Percentiles rank a stretch among this genome's conserved stretches.
These are phyloP conservation scores for Heliconius himera DNA, from an alignment of 1,140 invertebrate genomes.

Conservation along the genomic window DNA sequence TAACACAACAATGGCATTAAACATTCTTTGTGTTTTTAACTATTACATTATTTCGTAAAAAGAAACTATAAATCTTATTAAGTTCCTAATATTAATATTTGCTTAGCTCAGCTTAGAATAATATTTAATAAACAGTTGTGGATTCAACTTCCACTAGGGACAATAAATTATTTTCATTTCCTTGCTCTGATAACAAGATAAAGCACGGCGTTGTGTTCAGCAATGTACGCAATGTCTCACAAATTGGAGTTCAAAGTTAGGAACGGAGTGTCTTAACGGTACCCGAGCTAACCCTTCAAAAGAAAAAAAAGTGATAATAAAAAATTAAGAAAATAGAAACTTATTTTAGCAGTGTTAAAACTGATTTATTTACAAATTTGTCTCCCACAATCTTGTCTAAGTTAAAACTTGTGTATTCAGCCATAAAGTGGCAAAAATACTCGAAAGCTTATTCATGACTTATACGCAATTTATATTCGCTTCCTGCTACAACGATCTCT, in stretches of 20 bases:
- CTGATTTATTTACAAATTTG: slow-evolving; percentile 18
- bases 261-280: no score
- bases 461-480: slow-evolving; percentile 70
- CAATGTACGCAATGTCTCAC: no score
- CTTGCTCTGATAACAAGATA: no score
- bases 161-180: no score
- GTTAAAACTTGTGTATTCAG: slow-evolving; percentile 32
- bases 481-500: slow-evolving; percentile 55
- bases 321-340: neutral
- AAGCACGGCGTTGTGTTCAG: no score
- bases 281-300: no score
- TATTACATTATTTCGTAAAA: neutral
- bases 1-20: neutral
- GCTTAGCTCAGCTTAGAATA: neutral
- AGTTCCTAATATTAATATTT: neutral
- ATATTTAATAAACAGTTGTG: no score
- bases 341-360: neutral
- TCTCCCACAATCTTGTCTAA: neutral
- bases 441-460: slow-evolving; percentile 54
- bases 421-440: slow-evolving; percentile 34
- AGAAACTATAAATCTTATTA: neutral
- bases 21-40: slow-evolving; percentile 12
- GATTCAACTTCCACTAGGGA: no score
- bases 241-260: no score
- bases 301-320: neutral